Base-by-base conservation (phyloP, 1,140 invertebrate genomes). In the Nomia melanderi region DNA sequence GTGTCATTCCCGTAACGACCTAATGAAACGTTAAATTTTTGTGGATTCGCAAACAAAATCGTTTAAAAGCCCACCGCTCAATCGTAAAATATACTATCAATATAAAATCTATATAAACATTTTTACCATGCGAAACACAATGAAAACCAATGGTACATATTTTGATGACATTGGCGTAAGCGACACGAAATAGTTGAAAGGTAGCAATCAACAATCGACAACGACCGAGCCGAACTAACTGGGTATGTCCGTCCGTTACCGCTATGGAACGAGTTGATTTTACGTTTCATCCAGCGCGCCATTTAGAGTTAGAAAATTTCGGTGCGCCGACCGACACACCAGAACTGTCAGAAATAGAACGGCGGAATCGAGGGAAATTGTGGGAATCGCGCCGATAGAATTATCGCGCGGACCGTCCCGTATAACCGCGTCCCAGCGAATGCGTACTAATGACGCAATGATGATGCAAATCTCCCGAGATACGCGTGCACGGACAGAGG, bases 401-500 rank as follows among this genome's bases (percentile, higher is more conserved):
- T 64, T 62, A 64, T 73, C 70, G 17, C 36, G 8, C 14, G 12
- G 4, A 3, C n/a, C 50, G 5, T n/a, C 36, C 47, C n/a, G 23
- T 44, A 33, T 39, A 12, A 56, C 72, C 6, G 41, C 50, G 64
- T 47, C 23, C 23, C 50, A 29, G 47, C 44, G 65, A 76, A 76
- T 76, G 56, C 73, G 25, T 50, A 27, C 67, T 77, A 77, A 70
- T 77, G 66, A 77, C 57, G 36, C 66, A 33, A 77, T 77, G 75
- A 71, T 77, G 33, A 77, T 77, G 75, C 75, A 70, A 71, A 63
- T 77, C 75, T 77, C 75, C 31, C 66, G 66, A 71, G 75, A 63
- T 71, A 33, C 44, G 67, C 25, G 39, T 25, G 20, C 25, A 27
- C 31, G 41, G 25, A 29, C 67, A 63, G 57, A 60, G 33, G 36